phyloP scores from a whole-genome alignment of 2,888 invertebrate genomes.

The Leucophenga montana region DNA sequence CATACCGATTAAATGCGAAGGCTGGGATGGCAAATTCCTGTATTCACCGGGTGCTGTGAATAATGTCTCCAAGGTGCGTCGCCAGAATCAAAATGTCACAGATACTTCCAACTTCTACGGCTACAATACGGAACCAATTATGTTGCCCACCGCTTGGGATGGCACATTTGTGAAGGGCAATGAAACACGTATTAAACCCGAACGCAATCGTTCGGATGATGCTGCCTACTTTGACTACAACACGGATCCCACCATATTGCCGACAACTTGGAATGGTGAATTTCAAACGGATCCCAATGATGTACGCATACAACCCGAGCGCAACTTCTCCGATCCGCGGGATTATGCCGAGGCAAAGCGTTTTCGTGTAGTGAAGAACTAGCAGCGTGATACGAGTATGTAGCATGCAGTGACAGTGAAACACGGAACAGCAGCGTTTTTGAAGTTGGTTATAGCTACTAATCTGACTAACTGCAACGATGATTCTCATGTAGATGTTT shows the following conservation, averaged over 20 bases:
- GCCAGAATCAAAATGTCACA: constrained; percentile 69
- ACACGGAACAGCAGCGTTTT: background rate
- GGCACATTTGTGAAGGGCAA: constrained; percentile 70
- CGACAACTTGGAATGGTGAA: constrained; percentile 70
- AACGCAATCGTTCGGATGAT: constrained; percentile 71
- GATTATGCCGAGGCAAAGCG: constrained; percentile 70
- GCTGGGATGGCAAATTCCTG: constrained; percentile 72
- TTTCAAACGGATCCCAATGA: constrained; percentile 70
- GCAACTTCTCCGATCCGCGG: constrained; percentile 71
- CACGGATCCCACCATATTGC: constrained; percentile 65
- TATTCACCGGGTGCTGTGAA: constrained; percentile 66
- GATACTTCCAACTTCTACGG: constrained; percentile 71
- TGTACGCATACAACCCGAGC: constrained; percentile 69
- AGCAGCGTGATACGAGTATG: background rate
- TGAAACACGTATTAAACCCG: constrained; percentile 62
- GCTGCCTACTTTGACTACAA: constrained; percentile 67
- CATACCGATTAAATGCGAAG: constrained; percentile 72
- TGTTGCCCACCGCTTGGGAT: constrained; percentile 70
- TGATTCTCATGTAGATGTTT: background rate
- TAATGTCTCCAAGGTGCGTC: constrained; percentile 68
- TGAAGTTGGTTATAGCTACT: background rate
- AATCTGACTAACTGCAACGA: background rate
- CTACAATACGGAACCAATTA: constrained; percentile 64
- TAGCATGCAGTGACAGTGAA: background rate
- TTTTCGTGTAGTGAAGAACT: constrained; percentile 58